Percentiles rank a stretch among this genome's conserved stretches.
phyloP scores from a whole-genome alignment of 2,797 vertebrate species.

The Cephalopachus bancanus region DNA sequence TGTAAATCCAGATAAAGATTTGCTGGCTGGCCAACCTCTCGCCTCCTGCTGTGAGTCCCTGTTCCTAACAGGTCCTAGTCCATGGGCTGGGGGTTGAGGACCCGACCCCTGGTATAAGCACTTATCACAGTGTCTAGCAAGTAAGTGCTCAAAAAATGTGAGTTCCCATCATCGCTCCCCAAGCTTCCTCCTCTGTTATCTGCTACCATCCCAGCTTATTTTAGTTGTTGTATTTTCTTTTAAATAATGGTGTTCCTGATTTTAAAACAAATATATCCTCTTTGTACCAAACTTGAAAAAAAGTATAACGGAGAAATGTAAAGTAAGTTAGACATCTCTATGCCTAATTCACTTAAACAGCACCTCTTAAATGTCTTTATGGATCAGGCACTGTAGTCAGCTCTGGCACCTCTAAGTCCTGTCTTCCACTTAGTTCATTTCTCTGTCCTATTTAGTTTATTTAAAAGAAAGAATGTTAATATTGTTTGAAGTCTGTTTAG shows the following conservation, averaged over 20 bases:
- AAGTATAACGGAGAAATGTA: background rate
- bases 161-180: background rate
- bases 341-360: background rate
- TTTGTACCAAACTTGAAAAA: background rate
- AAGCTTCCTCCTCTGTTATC: background rate
- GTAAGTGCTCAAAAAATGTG: background rate
- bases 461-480: background rate
- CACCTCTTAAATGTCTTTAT: background rate
- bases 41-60: no score
- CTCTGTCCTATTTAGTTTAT: background rate
- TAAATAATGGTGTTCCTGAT: background rate
- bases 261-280: slow-evolving; percentile 29
- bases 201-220: background rate
- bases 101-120: background rate
- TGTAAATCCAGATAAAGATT: no score
- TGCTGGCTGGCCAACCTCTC: no score
- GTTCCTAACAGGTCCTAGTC: no score
- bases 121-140: background rate
- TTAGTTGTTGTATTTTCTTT: slow-evolving; percentile 22
- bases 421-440: background rate
- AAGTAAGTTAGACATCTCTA: slow-evolving; percentile 15
- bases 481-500: slow-evolving; percentile 32
- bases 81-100: no score
- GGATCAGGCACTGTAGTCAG: background rate
- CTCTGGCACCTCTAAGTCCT: background rate